phyloP scores from a whole-genome alignment of 2,113 vertebrate species.

The Caloenas nicobarica region DNA sequence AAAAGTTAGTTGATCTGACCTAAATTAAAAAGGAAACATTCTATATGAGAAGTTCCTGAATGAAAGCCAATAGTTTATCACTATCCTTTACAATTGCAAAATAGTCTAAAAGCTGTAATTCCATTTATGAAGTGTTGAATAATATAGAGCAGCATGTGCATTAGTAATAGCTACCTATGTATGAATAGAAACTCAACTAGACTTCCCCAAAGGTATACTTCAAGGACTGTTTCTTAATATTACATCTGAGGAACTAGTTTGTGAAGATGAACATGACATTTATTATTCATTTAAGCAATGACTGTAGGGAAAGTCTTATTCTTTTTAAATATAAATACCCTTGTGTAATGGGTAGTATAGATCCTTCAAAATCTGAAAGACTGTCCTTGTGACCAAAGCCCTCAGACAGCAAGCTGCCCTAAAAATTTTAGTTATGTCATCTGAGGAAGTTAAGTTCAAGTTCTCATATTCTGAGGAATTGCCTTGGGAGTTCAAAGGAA shows the following conservation, averaged over 20 bases:
- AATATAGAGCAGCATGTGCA: slow-evolving; percentile 24
- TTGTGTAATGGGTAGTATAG: not conserved
- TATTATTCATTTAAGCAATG: slow-evolving; percentile 4
- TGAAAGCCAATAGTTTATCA: slow-evolving; percentile 59
- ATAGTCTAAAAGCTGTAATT: slow-evolving; percentile 36
- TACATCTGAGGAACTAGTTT: not conserved
- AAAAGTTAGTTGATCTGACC: slow-evolving; percentile 39
- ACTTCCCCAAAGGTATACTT: not conserved
- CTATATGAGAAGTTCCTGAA: not conserved
- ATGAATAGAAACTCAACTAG: not conserved
- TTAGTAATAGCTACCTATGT: slow-evolving; percentile 43
- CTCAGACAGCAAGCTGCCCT: not conserved
- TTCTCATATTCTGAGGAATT: not conserved
- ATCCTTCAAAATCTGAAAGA: not conserved
- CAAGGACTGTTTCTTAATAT: not conserved
- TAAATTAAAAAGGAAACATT: slow-evolving; percentile 46
- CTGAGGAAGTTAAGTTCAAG: not conserved
- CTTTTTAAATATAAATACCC: not conserved
- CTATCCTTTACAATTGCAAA: slow-evolving; percentile 23
- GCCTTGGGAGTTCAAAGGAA: not conserved
- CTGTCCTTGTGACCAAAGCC: not conserved
- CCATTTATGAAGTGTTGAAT: slow-evolving; percentile 43
- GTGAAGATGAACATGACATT: not conserved
- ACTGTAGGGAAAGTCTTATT: not conserved
- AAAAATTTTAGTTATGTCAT: not conserved